Conservation (phyloP, 2,113 vertebrate genomes). For the Phalacrocorax pelagicus region DNA sequence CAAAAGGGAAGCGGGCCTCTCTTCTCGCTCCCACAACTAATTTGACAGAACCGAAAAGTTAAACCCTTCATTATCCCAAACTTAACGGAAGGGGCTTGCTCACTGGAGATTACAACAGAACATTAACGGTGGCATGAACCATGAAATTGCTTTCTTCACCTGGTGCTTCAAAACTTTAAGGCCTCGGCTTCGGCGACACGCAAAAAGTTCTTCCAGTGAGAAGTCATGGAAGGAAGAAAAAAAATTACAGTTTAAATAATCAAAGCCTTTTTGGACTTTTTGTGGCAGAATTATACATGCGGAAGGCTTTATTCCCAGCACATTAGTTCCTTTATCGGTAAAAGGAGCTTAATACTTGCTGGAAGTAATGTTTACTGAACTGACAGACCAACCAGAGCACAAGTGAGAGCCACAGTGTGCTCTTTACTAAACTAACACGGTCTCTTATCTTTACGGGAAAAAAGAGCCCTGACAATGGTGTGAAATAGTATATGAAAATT, state of each 20-base stretch:
- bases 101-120: constrained; percentile 75
- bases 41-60: constrained; percentile 74
- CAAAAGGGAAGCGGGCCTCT: constrained; percentile 42
- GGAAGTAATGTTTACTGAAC: neutral
- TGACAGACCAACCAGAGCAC: neutral
- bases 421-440: neutral
- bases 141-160: constrained; percentile 85
- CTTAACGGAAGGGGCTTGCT: constrained; percentile 76
- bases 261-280: neutral
- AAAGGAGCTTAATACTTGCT: neutral
- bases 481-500: neutral
- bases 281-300: neutral
- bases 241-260: neutral
- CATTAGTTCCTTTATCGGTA: neutral
- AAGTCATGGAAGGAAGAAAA: neutral
- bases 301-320: neutral
- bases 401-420: accelerated
- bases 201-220: neutral
- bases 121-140: constrained; percentile 77
- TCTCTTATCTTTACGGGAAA: neutral
- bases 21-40: constrained; percentile 70
- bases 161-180: constrained; percentile 69
- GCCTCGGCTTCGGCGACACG: neutral
- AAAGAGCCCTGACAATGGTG: neutral
- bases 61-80: constrained; percentile 78